Conservation (phyloP, 2,113 vertebrate species). For the Speoplatyrhinus poulsoni region DNA sequence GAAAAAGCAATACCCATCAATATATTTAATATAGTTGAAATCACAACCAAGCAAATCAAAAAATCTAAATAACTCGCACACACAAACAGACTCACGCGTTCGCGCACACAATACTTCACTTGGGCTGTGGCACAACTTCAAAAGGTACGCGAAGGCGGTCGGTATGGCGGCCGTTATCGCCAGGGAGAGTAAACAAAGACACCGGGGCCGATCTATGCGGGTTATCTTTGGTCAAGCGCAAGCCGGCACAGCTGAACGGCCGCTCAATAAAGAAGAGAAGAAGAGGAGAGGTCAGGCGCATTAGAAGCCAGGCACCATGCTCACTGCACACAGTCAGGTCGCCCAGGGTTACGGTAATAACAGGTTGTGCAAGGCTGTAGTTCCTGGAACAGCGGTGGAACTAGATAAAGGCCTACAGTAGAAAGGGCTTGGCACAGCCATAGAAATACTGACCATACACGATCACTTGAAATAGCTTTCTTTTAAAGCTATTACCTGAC, state of each 20-base stretch:
- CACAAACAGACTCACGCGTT: slow-evolving; percentile 8
- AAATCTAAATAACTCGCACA: slow-evolving; percentile 29
- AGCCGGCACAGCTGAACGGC: slow-evolving; percentile 43
- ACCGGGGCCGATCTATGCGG: slow-evolving; percentile 48
- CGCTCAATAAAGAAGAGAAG: slow-evolving; percentile 52
- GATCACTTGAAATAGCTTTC: slow-evolving; percentile 4
- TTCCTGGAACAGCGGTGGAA: slow-evolving; percentile 10
- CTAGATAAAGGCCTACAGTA: slow-evolving; percentile 39
- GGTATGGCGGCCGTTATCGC: slow-evolving; percentile 56
- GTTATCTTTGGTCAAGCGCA: slow-evolving; percentile 79
- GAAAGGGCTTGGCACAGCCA: slow-evolving; percentile 28
- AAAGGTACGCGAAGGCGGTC: slow-evolving; percentile 44
- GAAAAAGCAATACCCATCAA: slow-evolving; percentile 45
- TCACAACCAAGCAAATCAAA: slow-evolving; percentile 12
- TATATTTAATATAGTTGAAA: background rate
- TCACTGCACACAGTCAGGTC: slow-evolving; percentile 19
- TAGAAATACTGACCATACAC: slow-evolving; percentile 8
- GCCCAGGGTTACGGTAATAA: slow-evolving; percentile 41
- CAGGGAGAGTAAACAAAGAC: slow-evolving; percentile 62
- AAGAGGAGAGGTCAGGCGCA: slow-evolving; percentile 35
- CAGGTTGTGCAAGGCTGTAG: slow-evolving; percentile 35
- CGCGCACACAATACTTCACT: slow-evolving; percentile 50
- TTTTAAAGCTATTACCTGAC: slow-evolving; percentile 1
- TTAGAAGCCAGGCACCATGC: slow-evolving; percentile 23
- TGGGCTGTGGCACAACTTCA: slow-evolving; percentile 47